Conservation (phyloP, 64 coral and sea anemone genomes). For the Pachyseris speciosa region DNA sequence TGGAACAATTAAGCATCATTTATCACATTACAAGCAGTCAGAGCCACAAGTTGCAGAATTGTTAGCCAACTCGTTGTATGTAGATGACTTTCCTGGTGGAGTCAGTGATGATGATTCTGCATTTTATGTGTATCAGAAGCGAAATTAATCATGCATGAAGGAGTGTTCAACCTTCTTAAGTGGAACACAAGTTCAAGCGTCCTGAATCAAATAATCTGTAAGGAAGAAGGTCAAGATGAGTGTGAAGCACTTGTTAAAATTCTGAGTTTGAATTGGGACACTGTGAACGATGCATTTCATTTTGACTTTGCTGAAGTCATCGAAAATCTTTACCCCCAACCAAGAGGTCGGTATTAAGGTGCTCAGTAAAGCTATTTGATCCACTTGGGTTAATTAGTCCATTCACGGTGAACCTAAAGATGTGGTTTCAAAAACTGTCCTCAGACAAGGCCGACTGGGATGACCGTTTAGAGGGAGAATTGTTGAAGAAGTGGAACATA, state of each 20-base stretch:
- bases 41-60: constrained; percentile 33
- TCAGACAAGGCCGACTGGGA: not conserved
- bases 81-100: constrained; percentile 57
- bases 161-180: constrained; percentile 68
- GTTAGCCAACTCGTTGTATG: constrained; percentile 48
- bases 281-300: not conserved
- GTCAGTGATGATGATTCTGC: constrained; percentile 15
- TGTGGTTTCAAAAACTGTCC: constrained; percentile 18
- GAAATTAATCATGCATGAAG: constrained; percentile 50
- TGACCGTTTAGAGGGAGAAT: not conserved
- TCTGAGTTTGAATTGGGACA: not conserved
- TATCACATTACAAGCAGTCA: constrained; percentile 14
- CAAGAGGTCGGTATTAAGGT: constrained; percentile 20
- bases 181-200: constrained; percentile 32
- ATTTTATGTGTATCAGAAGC: constrained; percentile 48
- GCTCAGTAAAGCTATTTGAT: not conserved
- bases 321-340: not conserved
- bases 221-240: not conserved
- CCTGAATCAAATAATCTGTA: not conserved
- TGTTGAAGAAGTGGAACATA: not conserved
- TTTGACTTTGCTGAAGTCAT: not conserved
- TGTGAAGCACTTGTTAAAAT: not conserved
- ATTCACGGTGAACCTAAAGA: constrained; percentile 26
- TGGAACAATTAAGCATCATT: constrained; percentile 54
- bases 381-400: constrained; percentile 10